Evolutionary conservation across 2,113 vertebrate species (phyloP).

Genomic region (Misgurnus anguillicaudatus): DNA sequence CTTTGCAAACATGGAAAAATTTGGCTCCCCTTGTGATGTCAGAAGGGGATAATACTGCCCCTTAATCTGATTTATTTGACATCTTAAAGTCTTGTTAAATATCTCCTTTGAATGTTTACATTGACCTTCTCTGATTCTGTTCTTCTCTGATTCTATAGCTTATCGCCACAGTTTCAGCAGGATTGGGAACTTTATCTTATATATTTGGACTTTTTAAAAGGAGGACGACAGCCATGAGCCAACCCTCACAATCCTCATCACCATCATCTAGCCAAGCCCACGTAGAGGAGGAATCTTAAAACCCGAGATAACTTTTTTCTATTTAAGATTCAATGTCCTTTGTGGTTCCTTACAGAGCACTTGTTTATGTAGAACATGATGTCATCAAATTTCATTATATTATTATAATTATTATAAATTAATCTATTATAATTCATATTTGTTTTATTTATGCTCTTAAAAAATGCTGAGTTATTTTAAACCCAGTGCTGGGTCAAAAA

Average conservation of each 20-base stretch:
- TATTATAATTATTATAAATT: too few species aligned
- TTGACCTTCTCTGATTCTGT: background rate
- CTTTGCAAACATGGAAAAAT: too few species aligned
- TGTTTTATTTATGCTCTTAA: background rate
- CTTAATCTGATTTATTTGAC: too few species aligned
- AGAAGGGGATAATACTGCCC: too few species aligned
- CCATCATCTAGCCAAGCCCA: background rate
- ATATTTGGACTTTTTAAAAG: conserved; percentile 22
- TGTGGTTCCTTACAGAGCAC: background rate
- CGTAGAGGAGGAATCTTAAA: background rate
- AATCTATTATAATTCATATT: background rate
- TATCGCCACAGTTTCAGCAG: conserved; percentile 14
- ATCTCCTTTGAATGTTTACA: background rate
- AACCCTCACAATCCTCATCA: conserved; percentile 11
- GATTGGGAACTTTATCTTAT: conserved; percentile 14
- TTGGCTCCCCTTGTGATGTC: too few species aligned
- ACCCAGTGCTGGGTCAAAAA: too few species aligned
- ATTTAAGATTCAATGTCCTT: background rate
- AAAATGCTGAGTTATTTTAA: too few species aligned
- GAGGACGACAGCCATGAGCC: background rate
- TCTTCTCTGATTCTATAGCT: conserved; percentile 1
- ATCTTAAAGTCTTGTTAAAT: background rate
- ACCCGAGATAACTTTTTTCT: background rate
- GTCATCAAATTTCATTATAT: background rate
- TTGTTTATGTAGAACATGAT: background rate